phyloP scores from a whole-genome alignment of 2,113 vertebrate species.

The Gila orcuttii region DNA sequence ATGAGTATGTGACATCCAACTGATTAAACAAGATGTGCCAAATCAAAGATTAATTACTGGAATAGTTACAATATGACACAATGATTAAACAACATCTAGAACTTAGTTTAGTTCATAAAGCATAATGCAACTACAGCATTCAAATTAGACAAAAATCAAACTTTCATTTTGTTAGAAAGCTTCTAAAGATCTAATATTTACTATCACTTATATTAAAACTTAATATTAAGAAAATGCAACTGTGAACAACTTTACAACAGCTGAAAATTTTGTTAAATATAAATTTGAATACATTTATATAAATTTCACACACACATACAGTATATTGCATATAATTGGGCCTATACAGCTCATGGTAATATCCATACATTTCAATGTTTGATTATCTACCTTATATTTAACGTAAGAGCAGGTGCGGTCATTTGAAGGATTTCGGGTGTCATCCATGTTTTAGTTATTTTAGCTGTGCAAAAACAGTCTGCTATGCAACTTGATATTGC shows the following conservation, averaged over 20 bases:
- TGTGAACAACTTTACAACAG: too few species aligned
- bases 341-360: background rate
- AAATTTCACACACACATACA: too few species aligned
- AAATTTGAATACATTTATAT: too few species aligned
- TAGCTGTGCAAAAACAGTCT: background rate
- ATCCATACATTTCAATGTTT: background rate
- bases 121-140: background rate
- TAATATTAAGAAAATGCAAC: background rate
- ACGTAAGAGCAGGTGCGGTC: background rate
- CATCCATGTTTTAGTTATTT: background rate
- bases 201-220: background rate
- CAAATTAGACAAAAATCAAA: background rate
- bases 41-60: background rate
- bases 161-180: too few species aligned
- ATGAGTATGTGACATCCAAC: background rate
- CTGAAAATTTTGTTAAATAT: too few species aligned
- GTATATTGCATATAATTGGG: background rate
- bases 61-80: background rate
- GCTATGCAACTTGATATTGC: background rate
- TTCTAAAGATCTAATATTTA: too few species aligned
- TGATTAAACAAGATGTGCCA: background rate
- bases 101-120: background rate
- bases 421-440: too few species aligned
- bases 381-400: background rate
- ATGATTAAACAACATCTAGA: background rate